phyloP scores from a whole-genome alignment of 2,797 vertebrate species.

The Oceanodroma leucorhoa region DNA sequence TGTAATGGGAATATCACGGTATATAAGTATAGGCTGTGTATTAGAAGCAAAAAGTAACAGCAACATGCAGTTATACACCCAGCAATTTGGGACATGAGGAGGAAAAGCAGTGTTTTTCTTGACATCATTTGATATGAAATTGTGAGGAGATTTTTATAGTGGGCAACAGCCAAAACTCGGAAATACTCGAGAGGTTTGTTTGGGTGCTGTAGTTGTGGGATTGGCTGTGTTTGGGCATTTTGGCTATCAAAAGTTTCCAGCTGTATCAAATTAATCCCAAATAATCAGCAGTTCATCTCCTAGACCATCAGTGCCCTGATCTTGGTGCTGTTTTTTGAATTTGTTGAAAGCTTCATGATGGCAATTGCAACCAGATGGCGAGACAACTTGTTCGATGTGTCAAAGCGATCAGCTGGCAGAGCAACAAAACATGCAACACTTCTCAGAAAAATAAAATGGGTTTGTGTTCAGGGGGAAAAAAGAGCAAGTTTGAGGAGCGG shows the following conservation, averaged over 20 bases:
- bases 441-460: background rate
- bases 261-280: background rate
- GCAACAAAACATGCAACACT: background rate
- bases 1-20: background rate
- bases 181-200: background rate
- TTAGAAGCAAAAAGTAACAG: background rate
- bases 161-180: background rate
- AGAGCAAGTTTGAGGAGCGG: background rate
- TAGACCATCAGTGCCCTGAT: background rate
- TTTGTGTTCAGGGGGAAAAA: background rate
- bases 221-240: background rate
- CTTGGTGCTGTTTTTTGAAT: background rate
- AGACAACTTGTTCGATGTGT: rapidly evolving
- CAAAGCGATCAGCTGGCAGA: background rate
- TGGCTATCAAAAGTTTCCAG: background rate
- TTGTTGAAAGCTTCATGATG: slow-evolving; percentile 1
- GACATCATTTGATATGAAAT: background rate
- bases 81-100: background rate
- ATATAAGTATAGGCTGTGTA: background rate
- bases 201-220: background rate
- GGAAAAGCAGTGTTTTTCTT: background rate
- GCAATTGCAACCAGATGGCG: slow-evolving; percentile 33
- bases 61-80: background rate
- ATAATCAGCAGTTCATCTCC: background rate
- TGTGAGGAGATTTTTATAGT: background rate